A percentile compares a stretch with the other conserved stretches of the same genome.
Evolutionary conservation across 2,113 vertebrate genomes (phyloP).

Genomic region (Arvicanthis niloticus): DNA sequence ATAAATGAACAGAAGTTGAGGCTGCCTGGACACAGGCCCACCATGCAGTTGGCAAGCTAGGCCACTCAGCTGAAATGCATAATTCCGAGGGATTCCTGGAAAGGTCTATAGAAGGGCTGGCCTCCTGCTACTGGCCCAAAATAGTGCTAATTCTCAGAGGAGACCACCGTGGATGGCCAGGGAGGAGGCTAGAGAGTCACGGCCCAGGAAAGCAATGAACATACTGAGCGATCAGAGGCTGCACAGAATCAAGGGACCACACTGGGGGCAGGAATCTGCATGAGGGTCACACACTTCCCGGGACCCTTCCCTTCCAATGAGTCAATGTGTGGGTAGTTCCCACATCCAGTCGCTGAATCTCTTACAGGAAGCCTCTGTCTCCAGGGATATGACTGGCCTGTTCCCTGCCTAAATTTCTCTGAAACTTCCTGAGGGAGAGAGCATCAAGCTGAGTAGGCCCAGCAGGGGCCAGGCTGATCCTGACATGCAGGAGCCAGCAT

Average conservation of each 20-base stretch:
- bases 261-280: neutral
- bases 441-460: neutral
- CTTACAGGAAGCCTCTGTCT: neutral
- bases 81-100: neutral
- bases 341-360: accelerated
- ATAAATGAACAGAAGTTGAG: accelerated
- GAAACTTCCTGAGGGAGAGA: accelerated
- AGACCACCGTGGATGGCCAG: neutral
- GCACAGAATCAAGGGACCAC: too few relatives aligned
- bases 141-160: accelerated
- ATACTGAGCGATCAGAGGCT: too few relatives aligned
- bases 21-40: neutral
- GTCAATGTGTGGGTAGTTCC: neutral
- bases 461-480: accelerated
- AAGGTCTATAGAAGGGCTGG: neutral
- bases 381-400: neutral
- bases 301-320: accelerated
- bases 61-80: accelerated
- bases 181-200: too few relatives aligned
- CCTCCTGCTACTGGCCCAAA: neutral
- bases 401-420: too few relatives aligned
- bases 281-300: accelerated
- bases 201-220: neutral
- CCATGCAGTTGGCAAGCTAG: neutral
- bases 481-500: neutral